phyloP scores from a whole-genome alignment of 2,113 vertebrate genomes.

The Microcebus murinus region DNA sequence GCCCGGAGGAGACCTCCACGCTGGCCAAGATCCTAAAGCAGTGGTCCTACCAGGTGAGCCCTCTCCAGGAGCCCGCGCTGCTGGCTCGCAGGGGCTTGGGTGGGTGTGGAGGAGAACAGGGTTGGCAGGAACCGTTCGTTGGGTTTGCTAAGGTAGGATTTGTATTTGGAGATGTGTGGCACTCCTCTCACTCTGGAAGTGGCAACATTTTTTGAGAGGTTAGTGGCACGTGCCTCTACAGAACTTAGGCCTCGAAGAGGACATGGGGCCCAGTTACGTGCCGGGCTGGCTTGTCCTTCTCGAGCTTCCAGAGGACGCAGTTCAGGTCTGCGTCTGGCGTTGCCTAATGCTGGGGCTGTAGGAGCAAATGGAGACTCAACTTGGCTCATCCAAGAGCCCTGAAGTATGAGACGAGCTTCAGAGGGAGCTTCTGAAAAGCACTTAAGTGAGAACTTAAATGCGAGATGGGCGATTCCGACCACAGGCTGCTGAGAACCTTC shows the following conservation, averaged over 20 bases:
- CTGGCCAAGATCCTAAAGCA: conserved; percentile 63
- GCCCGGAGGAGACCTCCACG: conserved; percentile 15
- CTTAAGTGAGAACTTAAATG: not conserved
- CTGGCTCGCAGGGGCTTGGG: not conserved
- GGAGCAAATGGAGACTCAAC: not conserved
- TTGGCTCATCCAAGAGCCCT: not conserved
- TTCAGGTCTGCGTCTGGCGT: not conserved
- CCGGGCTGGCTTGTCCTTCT: rapidly evolving
- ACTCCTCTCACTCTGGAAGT: not conserved
- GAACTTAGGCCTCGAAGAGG: not conserved
- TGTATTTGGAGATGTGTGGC: not conserved
- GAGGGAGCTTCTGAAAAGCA: not conserved
- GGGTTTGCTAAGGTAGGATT: not conserved
- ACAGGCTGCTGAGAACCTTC: not conserved
- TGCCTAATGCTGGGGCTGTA: not conserved
- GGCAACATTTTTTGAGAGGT: not conserved
- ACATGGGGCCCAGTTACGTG: rapidly evolving
- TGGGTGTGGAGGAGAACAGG: not conserved
- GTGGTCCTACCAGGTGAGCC: conserved; percentile 84
- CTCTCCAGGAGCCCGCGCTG: not conserved
- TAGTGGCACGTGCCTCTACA: not conserved
- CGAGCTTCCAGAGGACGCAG: not conserved
- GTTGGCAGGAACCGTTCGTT: too few relatives aligned
- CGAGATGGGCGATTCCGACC: rapidly evolving
- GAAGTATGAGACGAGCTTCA: rapidly evolving